These are phyloP conservation scores for Gymnothorax reevesii DNA, from an alignment of 2,797 vertebrate genomes.

Conservation along the genomic window DNA sequence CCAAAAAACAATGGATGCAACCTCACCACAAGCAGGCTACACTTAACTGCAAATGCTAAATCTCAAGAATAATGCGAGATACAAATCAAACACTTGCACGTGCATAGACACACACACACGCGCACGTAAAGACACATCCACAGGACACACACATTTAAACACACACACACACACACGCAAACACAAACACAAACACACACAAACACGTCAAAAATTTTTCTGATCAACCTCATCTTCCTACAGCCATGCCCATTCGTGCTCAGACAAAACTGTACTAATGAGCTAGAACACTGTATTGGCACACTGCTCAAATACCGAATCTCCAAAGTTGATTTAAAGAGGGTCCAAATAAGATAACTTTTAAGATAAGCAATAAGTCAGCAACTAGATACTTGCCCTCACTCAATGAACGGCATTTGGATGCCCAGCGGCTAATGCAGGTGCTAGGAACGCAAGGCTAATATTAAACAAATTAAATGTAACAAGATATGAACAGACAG, in stretches of 20 bases:
- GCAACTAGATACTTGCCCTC: not conserved
- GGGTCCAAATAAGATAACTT: conserved; percentile 52
- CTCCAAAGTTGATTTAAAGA: conserved; percentile 52
- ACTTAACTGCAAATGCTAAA: conserved; percentile 59
- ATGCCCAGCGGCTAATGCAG: not conserved
- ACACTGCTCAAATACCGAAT: conserved; percentile 35
- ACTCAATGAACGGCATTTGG: not conserved
- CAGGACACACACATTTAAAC: no score
- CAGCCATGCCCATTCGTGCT: conserved; percentile 36
- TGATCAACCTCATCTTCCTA: conserved; percentile 10
- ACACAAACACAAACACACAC: not conserved
- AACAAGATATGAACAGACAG: not conserved
- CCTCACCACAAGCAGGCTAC: conserved; percentile 17
- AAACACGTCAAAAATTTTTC: not conserved
- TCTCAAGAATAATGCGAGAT: conserved; percentile 60
- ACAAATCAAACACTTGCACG: conserved; percentile 38
- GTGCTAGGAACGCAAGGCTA: not conserved
- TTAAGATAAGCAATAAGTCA: not conserved
- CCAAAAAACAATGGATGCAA: not conserved
- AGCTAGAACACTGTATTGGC: conserved; percentile 40
- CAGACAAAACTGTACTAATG: conserved; percentile 51
- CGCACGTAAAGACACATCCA: not conserved
- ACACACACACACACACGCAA: not conserved
- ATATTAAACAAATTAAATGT: not conserved
- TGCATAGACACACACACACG: not conserved